These are phyloP conservation scores for Gobio occitaniae DNA, from an alignment of 2,797 vertebrate species.

Conservation along the genomic window DNA sequence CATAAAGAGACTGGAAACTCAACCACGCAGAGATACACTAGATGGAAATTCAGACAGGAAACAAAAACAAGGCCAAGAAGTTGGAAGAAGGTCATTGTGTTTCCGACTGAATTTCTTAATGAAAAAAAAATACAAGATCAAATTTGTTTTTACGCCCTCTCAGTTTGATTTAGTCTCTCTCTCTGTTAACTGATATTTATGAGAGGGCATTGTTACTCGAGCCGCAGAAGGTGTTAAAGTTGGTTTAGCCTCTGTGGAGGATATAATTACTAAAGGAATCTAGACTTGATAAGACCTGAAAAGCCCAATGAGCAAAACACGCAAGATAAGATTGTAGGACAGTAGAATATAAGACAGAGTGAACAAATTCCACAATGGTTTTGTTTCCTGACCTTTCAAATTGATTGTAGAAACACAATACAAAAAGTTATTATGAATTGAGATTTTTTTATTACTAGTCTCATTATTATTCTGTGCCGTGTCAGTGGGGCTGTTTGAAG, in stretches of 20 bases:
- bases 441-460: constrained; percentile 19
- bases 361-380: neutral
- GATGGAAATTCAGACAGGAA: constrained; percentile 55
- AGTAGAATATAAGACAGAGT: neutral
- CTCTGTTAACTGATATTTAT: constrained; percentile 28
- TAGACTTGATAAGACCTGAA: constrained; percentile 44
- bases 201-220: constrained; percentile 16
- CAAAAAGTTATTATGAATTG: neutral
- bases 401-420: neutral
- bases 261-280: constrained; percentile 37
- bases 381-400: neutral
- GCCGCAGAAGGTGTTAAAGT: constrained; percentile 18
- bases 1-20: constrained; percentile 67
- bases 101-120: constrained; percentile 27
- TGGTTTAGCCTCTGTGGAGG: constrained; percentile 16
- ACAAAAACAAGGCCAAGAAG: constrained; percentile 36
- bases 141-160: neutral
- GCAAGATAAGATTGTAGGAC: neutral
- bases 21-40: constrained; percentile 53
- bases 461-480: constrained; percentile 4
- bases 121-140: constrained; percentile 17
- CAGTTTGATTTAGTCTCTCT: constrained; percentile 1
- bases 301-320: constrained; percentile 9
- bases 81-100: constrained; percentile 11
- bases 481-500: constrained; percentile 27